These are phyloP conservation scores for Hirtodrosophila duncani DNA, from an alignment of 2,888 invertebrate genomes.

Conservation along the genomic window DNA sequence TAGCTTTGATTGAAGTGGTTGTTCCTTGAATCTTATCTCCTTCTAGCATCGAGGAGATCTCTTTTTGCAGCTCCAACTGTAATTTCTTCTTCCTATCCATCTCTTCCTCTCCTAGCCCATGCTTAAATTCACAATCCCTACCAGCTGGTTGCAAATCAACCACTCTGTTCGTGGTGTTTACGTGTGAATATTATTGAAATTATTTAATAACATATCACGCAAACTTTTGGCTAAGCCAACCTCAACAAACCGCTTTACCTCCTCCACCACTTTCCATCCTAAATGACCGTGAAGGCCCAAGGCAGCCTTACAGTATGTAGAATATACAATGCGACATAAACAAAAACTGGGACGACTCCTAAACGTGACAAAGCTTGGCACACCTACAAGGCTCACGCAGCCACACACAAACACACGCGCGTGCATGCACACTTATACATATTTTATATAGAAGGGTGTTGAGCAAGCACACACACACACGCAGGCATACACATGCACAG, in stretches of 20 bases:
- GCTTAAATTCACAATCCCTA: too few species aligned
- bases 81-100: too few species aligned
- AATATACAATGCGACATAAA: slow-evolving; percentile 15
- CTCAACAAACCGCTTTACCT: too few species aligned
- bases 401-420: background rate
- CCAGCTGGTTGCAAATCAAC: too few species aligned
- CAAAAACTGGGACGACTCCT: background rate
- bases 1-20: too few species aligned
- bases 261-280: too few species aligned
- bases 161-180: slow-evolving; percentile 18
- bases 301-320: too few species aligned
- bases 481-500: slow-evolving; percentile 1
- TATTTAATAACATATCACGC: slow-evolving; percentile 54
- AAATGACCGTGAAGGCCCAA: too few species aligned
- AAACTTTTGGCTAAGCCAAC: slow-evolving; percentile 37
- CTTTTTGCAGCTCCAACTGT: too few species aligned
- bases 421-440: slow-evolving; percentile 15
- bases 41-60: too few species aligned
- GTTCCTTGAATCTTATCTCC: too few species aligned
- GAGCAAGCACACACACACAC: slow-evolving; percentile 10
- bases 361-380: slow-evolving; percentile 32
- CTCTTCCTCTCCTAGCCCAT: too few species aligned
- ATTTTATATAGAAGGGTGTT: slow-evolving; percentile 33
- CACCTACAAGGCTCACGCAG: slow-evolving; percentile 20
- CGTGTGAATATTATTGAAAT: slow-evolving; percentile 59